Evolutionary conservation across 1,140 invertebrate species (phyloP).

Genomic region (Plutomurus gul): DNA sequence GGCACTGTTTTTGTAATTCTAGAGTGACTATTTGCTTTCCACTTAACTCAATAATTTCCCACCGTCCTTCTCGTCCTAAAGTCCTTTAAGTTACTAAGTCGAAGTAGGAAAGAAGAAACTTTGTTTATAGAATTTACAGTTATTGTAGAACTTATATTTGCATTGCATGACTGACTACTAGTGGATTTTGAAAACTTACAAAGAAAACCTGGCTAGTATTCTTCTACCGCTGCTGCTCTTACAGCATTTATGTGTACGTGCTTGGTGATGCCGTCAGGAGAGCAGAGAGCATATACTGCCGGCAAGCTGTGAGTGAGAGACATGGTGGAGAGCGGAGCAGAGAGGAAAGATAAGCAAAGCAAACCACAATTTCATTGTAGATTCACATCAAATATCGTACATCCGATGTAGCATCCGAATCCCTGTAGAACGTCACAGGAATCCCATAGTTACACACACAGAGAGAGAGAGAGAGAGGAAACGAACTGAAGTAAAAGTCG

Average conservation of each 20-base stretch:
- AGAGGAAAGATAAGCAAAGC: neutral
- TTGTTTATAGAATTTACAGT: neutral
- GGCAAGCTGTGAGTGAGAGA: neutral
- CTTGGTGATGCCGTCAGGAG: neutral
- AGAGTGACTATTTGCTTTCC: neutral
- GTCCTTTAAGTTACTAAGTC: too few species aligned
- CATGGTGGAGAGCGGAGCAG: neutral
- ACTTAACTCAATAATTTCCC: too few species aligned
- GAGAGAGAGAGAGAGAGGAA: conserved; percentile 7
- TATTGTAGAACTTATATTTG: neutral
- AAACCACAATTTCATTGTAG: conserved; percentile 14
- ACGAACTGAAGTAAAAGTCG: neutral
- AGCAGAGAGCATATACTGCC: too few species aligned
- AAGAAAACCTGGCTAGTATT: neutral
- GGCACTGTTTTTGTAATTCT: too few species aligned
- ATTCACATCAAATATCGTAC: conserved; percentile 27
- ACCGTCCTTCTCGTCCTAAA: too few species aligned
- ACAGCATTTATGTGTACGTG: neutral
- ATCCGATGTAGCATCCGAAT: conserved; percentile 28
- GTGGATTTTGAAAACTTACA: neutral
- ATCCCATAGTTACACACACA: neutral
- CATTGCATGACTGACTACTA: too few species aligned
- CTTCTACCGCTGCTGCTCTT: neutral
- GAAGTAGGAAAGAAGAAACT: neutral
- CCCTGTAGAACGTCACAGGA: conserved; percentile 8